A percentile compares a stretch with the other conserved stretches of the same genome.
phyloP scores from a whole-genome alignment of 1,140 invertebrate genomes.

The Helicoverpa armigera region DNA sequence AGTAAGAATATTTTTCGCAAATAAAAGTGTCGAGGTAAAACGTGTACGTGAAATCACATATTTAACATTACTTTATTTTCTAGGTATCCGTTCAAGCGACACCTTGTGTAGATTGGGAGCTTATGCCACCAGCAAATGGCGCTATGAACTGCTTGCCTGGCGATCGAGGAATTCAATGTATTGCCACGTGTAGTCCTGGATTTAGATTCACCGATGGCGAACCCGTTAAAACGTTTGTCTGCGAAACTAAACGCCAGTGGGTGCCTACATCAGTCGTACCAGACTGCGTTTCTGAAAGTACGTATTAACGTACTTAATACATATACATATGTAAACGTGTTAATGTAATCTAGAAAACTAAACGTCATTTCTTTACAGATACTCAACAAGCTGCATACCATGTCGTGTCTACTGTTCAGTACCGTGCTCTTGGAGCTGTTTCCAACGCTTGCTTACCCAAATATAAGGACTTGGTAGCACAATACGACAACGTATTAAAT shows the following conservation, averaged over 20 bases:
- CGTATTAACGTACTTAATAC: constrained; percentile 56
- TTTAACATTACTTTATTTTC: constrained; percentile 55
- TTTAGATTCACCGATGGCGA: constrained; percentile 97
- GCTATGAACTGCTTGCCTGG: constrained; percentile 94
- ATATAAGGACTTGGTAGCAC: constrained; percentile 94
- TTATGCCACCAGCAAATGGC: constrained; percentile 95
- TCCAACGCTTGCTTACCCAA: constrained; percentile 93
- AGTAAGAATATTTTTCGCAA: constrained; percentile 82
- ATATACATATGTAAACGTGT: not conserved
- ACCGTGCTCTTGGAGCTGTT: constrained; percentile 96
- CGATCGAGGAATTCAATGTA: constrained; percentile 94
- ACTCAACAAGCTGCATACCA: constrained; percentile 98
- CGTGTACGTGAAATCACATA: not conserved
- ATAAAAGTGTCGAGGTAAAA: not conserved
- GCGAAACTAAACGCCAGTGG: constrained; percentile 93
- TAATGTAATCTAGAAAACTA: constrained; percentile 3
- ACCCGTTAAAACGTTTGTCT: constrained; percentile 94
- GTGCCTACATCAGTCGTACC: constrained; percentile 94
- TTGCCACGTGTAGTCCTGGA: constrained; percentile 96
- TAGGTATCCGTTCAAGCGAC: constrained; percentile 95
- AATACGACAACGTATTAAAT: constrained; percentile 94
- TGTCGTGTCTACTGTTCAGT: constrained; percentile 95
- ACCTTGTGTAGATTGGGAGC: constrained; percentile 97
- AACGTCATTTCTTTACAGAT: constrained; percentile 86
- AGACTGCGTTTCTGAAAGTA: constrained; percentile 97